Conservation (phyloP, 2,797 vertebrate genomes). For the Siniperca obscura region DNA sequence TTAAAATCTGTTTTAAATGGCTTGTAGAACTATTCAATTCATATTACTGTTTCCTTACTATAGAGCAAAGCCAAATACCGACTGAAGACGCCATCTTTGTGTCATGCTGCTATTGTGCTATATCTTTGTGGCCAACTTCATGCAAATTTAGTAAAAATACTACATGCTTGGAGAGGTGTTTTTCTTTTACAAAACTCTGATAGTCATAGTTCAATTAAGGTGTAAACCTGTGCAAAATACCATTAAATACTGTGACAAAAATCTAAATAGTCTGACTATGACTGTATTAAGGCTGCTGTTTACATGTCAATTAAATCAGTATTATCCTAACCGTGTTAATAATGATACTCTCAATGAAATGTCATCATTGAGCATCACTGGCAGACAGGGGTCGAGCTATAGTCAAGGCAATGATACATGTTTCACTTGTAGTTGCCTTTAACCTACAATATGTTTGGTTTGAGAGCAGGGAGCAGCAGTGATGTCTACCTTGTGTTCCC, state of each 20-base stretch:
- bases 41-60: no score
- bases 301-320: neutral
- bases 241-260: neutral
- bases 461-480: neutral
- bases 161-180: neutral
- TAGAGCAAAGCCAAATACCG: neutral
- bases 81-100: neutral
- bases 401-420: neutral
- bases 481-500: constrained; percentile 92
- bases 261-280: neutral
- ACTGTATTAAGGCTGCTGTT: neutral
- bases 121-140: neutral
- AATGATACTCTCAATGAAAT: neutral
- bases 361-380: neutral
- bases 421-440: neutral
- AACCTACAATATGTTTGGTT: neutral
- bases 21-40: neutral
- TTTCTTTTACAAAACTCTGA: neutral
- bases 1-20: neutral
- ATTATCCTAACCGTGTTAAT: neutral
- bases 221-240: neutral
- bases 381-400: neutral
- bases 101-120: neutral
- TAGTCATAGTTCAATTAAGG: neutral
- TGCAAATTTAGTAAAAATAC: neutral